Evolutionary conservation across 2,113 vertebrate genomes (phyloP).

Genomic region (Takifugu flavidus): DNA sequence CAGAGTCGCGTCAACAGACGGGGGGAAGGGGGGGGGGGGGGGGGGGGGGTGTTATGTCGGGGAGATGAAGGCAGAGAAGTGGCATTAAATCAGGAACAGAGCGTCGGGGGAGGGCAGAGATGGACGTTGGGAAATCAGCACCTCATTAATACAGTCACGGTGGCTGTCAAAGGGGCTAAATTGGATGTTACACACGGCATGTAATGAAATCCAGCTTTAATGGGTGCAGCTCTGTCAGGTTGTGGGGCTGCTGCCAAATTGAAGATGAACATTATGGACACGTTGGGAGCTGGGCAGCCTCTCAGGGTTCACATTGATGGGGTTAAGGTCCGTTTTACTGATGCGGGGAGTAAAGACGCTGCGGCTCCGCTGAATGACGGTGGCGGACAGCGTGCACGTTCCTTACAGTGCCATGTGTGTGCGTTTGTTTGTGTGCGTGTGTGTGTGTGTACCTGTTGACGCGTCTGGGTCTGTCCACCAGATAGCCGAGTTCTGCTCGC

Average conservation of each 20-base stretch:
- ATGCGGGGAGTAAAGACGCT: constrained; percentile 30
- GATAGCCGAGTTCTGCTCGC: constrained; percentile 95
- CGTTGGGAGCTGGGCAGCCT: constrained; percentile 46
- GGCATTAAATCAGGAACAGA: constrained; percentile 15
- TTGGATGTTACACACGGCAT: constrained; percentile 68
- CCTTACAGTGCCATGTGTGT: not conserved
- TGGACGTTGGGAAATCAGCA: constrained; percentile 46
- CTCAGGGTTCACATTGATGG: constrained; percentile 39
- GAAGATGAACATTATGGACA: constrained; percentile 62
- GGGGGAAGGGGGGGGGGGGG: not conserved
- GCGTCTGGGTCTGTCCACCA: constrained; percentile 97
- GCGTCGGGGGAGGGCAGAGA: constrained; percentile 9
- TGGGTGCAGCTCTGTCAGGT: constrained; percentile 53
- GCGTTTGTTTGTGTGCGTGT: constrained; percentile 1
- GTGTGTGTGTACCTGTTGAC: constrained; percentile 89
- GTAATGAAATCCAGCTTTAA: constrained; percentile 69
- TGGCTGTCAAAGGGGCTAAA: constrained; percentile 57
- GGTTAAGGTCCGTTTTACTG: constrained; percentile 48
- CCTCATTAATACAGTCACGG: constrained; percentile 54
- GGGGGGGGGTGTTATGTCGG: not conserved
- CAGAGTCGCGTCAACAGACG: not conserved
- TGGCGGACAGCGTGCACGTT: constrained; percentile 9
- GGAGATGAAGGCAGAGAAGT: constrained; percentile 12
- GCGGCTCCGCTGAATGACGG: constrained; percentile 22
- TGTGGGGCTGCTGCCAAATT: constrained; percentile 60